Base-by-base conservation (phyloP, 2,113 vertebrate genomes). In the Procapra przewalskii region DNA sequence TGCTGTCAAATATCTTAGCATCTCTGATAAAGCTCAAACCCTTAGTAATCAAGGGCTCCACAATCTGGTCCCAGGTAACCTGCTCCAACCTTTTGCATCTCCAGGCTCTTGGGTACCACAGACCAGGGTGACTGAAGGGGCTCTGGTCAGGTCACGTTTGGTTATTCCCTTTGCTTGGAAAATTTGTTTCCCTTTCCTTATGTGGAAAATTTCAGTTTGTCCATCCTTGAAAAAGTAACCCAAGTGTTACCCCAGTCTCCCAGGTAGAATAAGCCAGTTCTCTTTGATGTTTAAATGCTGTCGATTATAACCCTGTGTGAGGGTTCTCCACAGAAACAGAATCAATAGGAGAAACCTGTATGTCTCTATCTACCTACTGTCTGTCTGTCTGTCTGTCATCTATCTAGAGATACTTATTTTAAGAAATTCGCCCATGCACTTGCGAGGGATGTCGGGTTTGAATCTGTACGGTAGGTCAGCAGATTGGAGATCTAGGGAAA, bases 391-490 rank as follows among this genome's bases (percentile, higher is more conserved):
- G 11, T 43, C n/a, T 83, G n/a, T 40, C 45, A 77, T 54, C 11
- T 71, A 17, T 79, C 55, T 31, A 10, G 12, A 86, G 11, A 75
- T 8, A 85, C 81, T 62, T 96, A 81, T 55, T 95, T 91, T 81
- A 81, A 93, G 55, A 10, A 83, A 60, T 15, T 87, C 16, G 8
- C 11, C 55, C 33, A 57, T 5, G 15, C 4, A 67, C 5, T 50
- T 82, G 27, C 36, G 14, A 62, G 13, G 2, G 1, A 21, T 82
- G 27, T 31, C 1, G 0, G 60, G 12, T 55, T 54, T 94, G 10
- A 86, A 23, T 40, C 48, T 48, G 57, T 3, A 95, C 11, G n/a
- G 2, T 31, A 52, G 27, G 5, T 13, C 11, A 33, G 14, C 21
- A 96, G 23, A n/a, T 7, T 75, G 17, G 50, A 90, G 19, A 45